Base-by-base conservation (phyloP, 2,888 invertebrate genomes). In the Harmothoe impar region DNA sequence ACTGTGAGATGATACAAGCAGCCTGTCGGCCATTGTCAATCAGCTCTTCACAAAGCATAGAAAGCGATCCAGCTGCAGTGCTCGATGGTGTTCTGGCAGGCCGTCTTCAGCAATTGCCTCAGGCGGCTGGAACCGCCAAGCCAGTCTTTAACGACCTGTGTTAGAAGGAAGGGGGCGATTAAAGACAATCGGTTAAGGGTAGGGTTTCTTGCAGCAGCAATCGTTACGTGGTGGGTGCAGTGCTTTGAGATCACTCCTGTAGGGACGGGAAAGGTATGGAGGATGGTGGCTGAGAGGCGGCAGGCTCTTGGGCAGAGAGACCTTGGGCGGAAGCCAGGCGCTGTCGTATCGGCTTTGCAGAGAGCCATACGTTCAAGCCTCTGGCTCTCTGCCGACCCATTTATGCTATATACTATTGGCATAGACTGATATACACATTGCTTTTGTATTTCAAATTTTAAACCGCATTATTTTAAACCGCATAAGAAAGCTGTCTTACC, bases 51-150 rank as follows among this genome's bases (percentile, higher is more conserved):
- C 84, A 84, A 84, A 84, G 84, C 43, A 23, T 35, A 25, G 84
- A 51, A 84, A 84, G 84, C 33, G 84, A 84, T 84, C 43, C 25
- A 10, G 43, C 43, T 43, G 43, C 84, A 84, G 84, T n/a, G 51
- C 84, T 84, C 84, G 84, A 84, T 84, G 84, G 84, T 29, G 51
- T 84, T 51, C 84, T 84, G 84, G 84, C 51, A 51, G 35, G 20
- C 35, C 43, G 10, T 84, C 84, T 84, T 84, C 84, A 84, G 84
- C 84, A 84, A 84, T 84, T 84, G 84, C 84, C 84, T 84, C 17
- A 84, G 84, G 43, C 3, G 72, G 72, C 29, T 72, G 72, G 72
- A 72, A 72, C 72, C 72, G 72, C 25, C 72, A 29, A 25, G 29
- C 72, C 29, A 15, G 29, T 29, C 72, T 72, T 29, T 72, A 29